Evolutionary conservation across 2,113 vertebrate species (phyloP).

Genomic region (Lophochroa leadbeateri): DNA sequence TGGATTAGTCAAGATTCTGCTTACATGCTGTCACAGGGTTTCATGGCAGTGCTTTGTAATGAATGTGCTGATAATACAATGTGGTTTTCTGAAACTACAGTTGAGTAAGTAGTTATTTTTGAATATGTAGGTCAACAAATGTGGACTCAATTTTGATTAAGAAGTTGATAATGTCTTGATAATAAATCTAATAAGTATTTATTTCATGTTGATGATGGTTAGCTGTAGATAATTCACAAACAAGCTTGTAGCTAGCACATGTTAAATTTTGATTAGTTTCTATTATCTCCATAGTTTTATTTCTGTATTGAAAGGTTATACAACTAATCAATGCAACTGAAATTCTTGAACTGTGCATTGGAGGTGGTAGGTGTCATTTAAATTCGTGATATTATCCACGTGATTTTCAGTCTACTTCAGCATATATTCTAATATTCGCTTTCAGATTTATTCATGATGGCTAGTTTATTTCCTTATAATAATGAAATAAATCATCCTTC

Average conservation of each 20-base stretch:
- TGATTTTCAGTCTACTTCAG: background rate
- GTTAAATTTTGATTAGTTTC: background rate
- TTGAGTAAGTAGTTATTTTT: background rate
- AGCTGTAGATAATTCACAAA: background rate
- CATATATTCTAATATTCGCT: background rate
- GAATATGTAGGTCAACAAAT: background rate
- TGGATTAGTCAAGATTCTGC: background rate
- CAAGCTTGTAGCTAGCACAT: background rate
- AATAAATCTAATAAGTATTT: background rate
- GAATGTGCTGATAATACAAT: background rate
- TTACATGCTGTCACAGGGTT: background rate
- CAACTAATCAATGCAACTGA: background rate
- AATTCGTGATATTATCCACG: background rate
- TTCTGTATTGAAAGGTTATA: background rate
- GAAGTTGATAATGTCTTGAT: background rate
- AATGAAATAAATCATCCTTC: background rate
- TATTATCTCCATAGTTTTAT: background rate
- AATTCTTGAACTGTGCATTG: background rate
- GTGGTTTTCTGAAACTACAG: background rate
- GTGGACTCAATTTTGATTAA: background rate
- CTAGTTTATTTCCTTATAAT: background rate
- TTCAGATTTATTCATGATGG: background rate
- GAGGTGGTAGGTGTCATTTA: background rate
- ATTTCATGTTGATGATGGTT: background rate
- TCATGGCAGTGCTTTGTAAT: background rate